Conservation (phyloP, 2,797 vertebrate species). For the Siniperca undulata region DNA sequence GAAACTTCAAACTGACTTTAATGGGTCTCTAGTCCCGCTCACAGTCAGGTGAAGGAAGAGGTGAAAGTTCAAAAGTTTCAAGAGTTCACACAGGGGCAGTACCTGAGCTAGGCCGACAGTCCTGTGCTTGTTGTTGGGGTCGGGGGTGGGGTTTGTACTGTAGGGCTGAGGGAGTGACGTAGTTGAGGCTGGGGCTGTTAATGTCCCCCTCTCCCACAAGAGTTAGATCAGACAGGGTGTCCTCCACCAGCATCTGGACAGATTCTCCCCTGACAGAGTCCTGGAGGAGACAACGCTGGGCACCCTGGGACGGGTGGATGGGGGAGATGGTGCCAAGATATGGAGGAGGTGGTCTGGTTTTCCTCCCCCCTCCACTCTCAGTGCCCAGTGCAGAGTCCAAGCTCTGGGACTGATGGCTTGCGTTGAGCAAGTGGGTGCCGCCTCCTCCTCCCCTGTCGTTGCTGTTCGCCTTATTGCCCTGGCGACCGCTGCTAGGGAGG, state of each 20-base stretch:
- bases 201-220: slow-evolving; percentile 94
- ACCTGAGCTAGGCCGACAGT: slow-evolving; percentile 92
- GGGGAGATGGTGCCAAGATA: slow-evolving; percentile 86
- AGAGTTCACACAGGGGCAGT: slow-evolving; percentile 90
- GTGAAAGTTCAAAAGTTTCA: slow-evolving; percentile 44
- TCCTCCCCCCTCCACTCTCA: slow-evolving; percentile 83
- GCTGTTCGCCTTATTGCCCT: slow-evolving; percentile 71
- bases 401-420: slow-evolving; percentile 84
- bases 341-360: slow-evolving; percentile 73
- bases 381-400: slow-evolving; percentile 82
- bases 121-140: slow-evolving; percentile 72
- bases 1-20: slow-evolving; percentile 47
- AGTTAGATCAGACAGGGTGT: slow-evolving; percentile 80
- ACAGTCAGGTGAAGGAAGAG: slow-evolving; percentile 54
- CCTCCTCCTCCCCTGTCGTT: slow-evolving; percentile 66
- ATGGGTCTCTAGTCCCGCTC: slow-evolving; percentile 33
- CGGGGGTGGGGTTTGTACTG: slow-evolving; percentile 68
- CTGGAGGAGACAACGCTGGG: slow-evolving; percentile 58
- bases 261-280: slow-evolving; percentile 81
- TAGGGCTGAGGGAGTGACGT: slow-evolving; percentile 87
- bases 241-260: slow-evolving; percentile 86
- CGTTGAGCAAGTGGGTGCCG: slow-evolving; percentile 67
- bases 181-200: slow-evolving; percentile 92
- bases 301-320: slow-evolving; percentile 75
- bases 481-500: slow-evolving; percentile 66